Base-by-base conservation (phyloP, 2,888 invertebrate genomes). In the Pterostichus madidus region DNA sequence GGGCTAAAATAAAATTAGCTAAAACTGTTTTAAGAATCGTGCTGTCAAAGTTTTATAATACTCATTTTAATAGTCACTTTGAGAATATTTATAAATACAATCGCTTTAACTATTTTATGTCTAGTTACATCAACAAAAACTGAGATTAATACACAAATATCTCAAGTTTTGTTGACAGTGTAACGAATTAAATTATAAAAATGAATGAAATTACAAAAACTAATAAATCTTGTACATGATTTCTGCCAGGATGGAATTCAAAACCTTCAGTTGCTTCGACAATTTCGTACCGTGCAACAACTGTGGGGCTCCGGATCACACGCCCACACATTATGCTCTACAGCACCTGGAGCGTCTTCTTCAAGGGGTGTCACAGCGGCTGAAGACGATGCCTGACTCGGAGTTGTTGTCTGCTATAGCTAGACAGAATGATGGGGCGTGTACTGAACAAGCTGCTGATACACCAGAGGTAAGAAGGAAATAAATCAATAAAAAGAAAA, bases 241-340 rank as follows among this genome's bases (percentile, higher is more conserved):
- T 15, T 11, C 49, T 61, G 86, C 90, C 88, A 95, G 95, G 89
- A 96, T 96, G 93, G 94, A 95, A 88, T 94, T 94, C 87, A 94
- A 95, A 87, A 96, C 95, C 82, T 96, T 96, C 90, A 96, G 95
- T 88, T 96, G 96, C 88, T 98, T 94, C 88, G 95, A 96, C 89
- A 97, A 98, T 91, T 98, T 98, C 90, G 96, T 97, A 79, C 93
- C 94, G 32, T 94, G 95, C 86, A 94, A 94, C 90, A 94, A 94
- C 88, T 94, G 94, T 83, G 97, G 97, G n/a, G 93, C 94, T 15
- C 97, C 97, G 2, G 93, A 94, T 84, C 96, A 96, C 89, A 92
- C 93, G n/a, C 93, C 94, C 10, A 94, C 93, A 86, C 93, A 94
- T 88, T 92, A 93, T 86, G 94, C 96, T 5, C 90, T 97, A 84